Evolutionary conservation across 1,140 invertebrate genomes (phyloP).

Genomic region (Scaptodrosophila lebanonensis): DNA sequence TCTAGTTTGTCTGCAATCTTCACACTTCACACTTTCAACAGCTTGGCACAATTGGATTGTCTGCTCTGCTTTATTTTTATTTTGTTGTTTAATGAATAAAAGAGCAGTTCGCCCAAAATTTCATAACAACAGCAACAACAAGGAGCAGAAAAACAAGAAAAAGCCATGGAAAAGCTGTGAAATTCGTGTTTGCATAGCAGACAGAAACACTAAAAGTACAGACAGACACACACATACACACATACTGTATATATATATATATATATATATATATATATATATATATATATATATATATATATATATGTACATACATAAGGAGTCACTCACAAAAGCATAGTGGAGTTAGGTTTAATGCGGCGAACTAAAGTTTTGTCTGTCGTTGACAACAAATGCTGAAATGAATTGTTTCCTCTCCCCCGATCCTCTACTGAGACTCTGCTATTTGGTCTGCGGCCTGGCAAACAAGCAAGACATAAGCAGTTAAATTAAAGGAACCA

Average conservation of each 20-base stretch:
- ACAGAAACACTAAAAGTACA: neutral
- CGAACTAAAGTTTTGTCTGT: conserved; percentile 38
- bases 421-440: neutral
- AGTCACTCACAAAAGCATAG: conserved; percentile 1
- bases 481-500: conserved; percentile 15
- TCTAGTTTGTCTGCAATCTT: too few species aligned
- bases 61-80: neutral
- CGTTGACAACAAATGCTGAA: conserved; percentile 40
- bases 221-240: neutral
- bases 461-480: conserved; percentile 39
- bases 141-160: neutral
- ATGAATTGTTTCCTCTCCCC: conserved; percentile 6
- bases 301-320: too few species aligned
- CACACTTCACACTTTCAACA: conserved; percentile 7
- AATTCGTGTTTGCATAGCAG: neutral
- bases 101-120: conserved; percentile 37
- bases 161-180: too few species aligned
- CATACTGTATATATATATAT: too few species aligned
- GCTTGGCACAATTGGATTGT: conserved; percentile 32
- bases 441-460: conserved; percentile 37
- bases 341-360: conserved; percentile 28
- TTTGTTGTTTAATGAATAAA: conserved; percentile 47
- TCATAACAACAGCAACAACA: conserved; percentile 24
- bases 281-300: too few species aligned
- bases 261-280: too few species aligned